Conservation (phyloP, 2,113 vertebrate species). For the Mastomys natalensis region DNA sequence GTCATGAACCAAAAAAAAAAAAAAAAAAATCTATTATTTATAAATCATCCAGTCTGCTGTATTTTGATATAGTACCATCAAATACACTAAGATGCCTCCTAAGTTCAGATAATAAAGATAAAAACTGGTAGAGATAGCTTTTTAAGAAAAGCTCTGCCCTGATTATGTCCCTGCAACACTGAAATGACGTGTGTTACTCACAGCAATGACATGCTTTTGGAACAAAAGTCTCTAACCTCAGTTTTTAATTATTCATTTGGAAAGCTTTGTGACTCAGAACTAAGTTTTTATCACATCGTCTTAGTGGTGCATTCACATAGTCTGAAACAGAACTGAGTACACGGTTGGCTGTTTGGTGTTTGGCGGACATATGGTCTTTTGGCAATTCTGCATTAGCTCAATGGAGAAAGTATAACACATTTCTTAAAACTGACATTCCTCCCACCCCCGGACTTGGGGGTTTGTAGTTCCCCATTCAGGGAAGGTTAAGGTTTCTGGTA, state of each 20-base stretch:
- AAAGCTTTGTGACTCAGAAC: background rate
- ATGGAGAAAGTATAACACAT: background rate
- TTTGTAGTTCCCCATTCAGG: background rate
- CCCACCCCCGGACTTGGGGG: background rate
- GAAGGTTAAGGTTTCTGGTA: background rate
- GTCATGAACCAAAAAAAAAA: background rate
- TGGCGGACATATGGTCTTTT: background rate
- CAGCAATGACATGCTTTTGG: background rate
- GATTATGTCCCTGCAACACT: background rate
- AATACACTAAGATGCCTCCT: background rate
- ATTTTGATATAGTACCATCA: background rate
- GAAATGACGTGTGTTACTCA: background rate
- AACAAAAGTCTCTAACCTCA: background rate
- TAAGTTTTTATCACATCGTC: background rate
- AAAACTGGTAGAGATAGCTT: background rate
- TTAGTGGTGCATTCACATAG: background rate
- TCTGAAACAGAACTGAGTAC: background rate
- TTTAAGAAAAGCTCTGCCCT: background rate
- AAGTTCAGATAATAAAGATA: background rate
- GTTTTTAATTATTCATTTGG: background rate
- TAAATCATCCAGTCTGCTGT: background rate
- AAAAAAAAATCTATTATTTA: background rate
- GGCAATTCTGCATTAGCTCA: background rate
- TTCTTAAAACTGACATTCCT: background rate
- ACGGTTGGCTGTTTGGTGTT: background rate